Evolutionary conservation across 2,888 invertebrate species (phyloP).

Genomic region (Listrodromus nycthemerus): DNA sequence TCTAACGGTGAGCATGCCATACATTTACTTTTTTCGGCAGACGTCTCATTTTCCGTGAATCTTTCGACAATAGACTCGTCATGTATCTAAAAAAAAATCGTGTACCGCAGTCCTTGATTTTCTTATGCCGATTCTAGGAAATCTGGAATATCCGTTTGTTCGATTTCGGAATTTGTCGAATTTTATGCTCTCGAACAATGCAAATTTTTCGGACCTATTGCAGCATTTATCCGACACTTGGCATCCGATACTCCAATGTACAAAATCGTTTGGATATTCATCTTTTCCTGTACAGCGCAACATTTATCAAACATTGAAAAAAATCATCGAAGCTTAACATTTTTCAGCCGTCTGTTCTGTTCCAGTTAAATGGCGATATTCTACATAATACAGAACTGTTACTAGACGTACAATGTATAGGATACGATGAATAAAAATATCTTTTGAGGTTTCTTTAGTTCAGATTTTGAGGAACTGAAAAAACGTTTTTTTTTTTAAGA

Average conservation of each 20-base stretch:
- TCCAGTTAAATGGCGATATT: not conserved
- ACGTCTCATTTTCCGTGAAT: not conserved
- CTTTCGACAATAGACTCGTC: not conserved
- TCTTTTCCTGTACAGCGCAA: not conserved
- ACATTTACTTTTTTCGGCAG: not conserved
- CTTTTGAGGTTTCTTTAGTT: constrained; percentile 37
- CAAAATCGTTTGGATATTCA: not conserved
- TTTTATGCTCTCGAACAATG: not conserved
- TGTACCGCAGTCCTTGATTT: not conserved
- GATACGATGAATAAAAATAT: constrained; percentile 26
- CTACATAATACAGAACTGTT: not conserved
- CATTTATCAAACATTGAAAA: not conserved
- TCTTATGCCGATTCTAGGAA: not conserved
- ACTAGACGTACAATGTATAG: constrained; percentile 49
- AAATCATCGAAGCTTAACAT: not conserved
- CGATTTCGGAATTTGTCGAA: not conserved
- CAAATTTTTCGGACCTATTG: not conserved
- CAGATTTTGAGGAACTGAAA: constrained; percentile 22
- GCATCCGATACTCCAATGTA: not conserved
- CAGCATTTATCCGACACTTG: not conserved
- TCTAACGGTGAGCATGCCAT: not conserved
- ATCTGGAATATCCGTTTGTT: not conserved
- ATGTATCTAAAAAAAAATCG: not conserved
- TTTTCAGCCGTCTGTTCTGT: not conserved
- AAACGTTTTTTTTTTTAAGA: not conserved